Conservation (phyloP, 2,113 vertebrate genomes). For the Phycodurus eques region DNA sequence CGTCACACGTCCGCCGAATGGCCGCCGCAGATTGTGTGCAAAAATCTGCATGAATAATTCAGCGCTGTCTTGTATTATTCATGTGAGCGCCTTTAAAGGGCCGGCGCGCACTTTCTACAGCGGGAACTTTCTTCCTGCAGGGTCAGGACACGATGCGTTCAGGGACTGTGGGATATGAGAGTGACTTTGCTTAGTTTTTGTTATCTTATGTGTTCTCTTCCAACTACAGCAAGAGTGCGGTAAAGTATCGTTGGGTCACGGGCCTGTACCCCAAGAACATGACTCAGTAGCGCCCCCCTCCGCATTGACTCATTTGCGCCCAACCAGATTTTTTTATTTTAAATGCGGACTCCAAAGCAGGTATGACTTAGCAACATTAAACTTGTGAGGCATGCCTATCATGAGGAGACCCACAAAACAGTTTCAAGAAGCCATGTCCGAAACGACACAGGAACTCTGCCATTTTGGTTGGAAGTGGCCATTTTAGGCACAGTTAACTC, state of each 20-base stretch:
- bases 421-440: neutral
- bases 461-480: too few species aligned
- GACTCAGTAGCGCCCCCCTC: neutral
- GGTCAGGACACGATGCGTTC: neutral
- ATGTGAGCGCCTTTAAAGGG: slow-evolving; percentile 30
- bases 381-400: neutral
- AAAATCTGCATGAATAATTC: slow-evolving; percentile 76
- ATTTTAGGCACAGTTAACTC: too few species aligned
- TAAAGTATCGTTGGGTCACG: neutral
- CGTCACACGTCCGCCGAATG: slow-evolving; percentile 65
- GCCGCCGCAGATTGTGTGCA: slow-evolving; percentile 67
- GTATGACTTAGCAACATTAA: neutral
- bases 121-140: neutral
- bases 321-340: neutral
- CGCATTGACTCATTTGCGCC: too few species aligned
- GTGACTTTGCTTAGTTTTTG: neutral
- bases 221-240: neutral
- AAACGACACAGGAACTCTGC: too few species aligned
- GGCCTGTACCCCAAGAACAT: neutral
- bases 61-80: slow-evolving; percentile 62
- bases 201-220: neutral
- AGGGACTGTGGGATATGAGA: neutral
- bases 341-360: neutral
- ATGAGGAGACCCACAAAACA: neutral
- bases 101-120: neutral